Evolutionary conservation across 2,888 invertebrate genomes (phyloP), one percentile per base, ranked within the genome.

Genomic region (Sphecodes monilicornis): DNA sequence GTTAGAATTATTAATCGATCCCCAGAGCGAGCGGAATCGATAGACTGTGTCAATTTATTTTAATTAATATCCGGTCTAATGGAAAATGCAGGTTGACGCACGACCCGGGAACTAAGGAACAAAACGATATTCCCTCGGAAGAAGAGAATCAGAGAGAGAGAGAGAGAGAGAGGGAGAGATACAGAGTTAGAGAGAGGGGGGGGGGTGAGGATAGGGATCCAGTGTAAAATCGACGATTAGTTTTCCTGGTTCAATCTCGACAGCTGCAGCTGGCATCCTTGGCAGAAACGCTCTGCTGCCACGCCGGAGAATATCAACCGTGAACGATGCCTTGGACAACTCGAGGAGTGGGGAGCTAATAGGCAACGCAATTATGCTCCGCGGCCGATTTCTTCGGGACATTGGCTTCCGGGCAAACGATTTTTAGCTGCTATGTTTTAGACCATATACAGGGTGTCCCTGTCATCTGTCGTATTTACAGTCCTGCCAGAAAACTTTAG

Each of bases 161-260:
- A 26, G 60, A 29, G 60, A 5, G 29, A 11, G 26, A 29, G 60
- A n/a, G n/a, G n/a, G n/a, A n/a, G n/a, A n/a, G n/a, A n/a, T n/a
- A n/a, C n/a, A n/a, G n/a, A n/a, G n/a, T n/a, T n/a, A n/a, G n/a
- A n/a, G n/a, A n/a, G n/a, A n/a, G n/a, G n/a, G n/a, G n/a, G n/a
- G 0, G 29, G 6, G 16, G 16, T 0, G 16, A 16, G 0, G 29
- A 0, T 1, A 13, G 29, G 6, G 57, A 64, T 39, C 68, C 22
- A 68, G n/a, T 36, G 66, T 43, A 78, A 87, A 79, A 85, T 85
- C 82, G 75, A 80, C 84, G 76, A 86, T 84, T 87, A 87, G 81
- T 82, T 81, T 69, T 76, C 66, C 39, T 43, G 76, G 36, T 76
- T 79, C 57, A 79, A 29, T 36, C 22, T 41, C 75, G 66, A 69